Conservation (phyloP, 2,888 invertebrate species). For the Sussaba pulchella region DNA sequence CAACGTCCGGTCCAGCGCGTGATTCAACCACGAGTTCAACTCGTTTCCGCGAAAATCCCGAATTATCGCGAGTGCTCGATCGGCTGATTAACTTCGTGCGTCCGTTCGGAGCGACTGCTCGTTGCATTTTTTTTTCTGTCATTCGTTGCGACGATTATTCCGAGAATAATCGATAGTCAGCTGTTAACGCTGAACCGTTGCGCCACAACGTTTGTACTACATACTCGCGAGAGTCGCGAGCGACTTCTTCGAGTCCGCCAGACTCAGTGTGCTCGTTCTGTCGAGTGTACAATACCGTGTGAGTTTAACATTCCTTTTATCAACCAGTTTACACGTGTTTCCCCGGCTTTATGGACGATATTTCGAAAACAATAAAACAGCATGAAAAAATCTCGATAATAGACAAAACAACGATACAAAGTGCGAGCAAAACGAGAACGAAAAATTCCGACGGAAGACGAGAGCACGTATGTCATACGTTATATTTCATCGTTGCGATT, state of each 20-base stretch:
- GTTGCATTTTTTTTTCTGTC: neutral
- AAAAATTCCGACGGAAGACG: too few relatives aligned
- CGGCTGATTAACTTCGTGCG: neutral
- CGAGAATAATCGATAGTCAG: constrained; percentile 52
- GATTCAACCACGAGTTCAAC: too few relatives aligned
- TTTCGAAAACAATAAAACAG: neutral
- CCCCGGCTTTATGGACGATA: neutral
- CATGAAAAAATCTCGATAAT: constrained; percentile 38
- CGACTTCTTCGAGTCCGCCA: constrained; percentile 22
- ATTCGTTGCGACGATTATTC: constrained; percentile 20
- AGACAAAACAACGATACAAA: constrained; percentile 5
- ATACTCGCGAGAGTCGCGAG: constrained; percentile 20
- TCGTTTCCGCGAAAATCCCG: neutral
- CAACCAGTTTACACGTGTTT: neutral
- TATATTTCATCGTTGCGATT: constrained; percentile 37
- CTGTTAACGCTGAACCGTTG: constrained; percentile 18
- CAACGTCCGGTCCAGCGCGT: too few relatives aligned
- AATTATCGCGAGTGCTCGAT: constrained; percentile 1
- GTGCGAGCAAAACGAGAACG: too few relatives aligned
- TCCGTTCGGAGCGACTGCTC: too few relatives aligned
- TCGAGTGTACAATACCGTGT: constrained; percentile 6
- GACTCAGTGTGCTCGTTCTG: constrained; percentile 15
- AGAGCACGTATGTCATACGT: constrained; percentile 41
- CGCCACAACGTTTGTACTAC: constrained; percentile 6
- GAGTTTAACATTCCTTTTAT: constrained; percentile 18